Evolutionary conservation across 2,113 vertebrate genomes (phyloP).

Genomic region (Boulengeromyrus knoepffleri): DNA sequence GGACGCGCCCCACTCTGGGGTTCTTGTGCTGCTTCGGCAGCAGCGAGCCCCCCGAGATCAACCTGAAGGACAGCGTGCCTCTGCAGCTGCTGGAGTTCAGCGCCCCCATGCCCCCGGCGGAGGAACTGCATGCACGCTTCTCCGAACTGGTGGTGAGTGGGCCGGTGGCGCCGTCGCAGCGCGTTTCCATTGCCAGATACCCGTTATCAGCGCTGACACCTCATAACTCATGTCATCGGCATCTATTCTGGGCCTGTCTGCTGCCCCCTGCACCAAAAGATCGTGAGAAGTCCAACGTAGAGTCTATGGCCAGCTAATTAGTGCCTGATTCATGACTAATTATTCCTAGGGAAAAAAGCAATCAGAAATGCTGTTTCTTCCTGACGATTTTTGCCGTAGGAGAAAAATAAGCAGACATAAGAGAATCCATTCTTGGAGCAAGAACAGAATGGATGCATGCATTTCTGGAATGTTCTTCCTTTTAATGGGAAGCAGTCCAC

Average conservation of each 20-base stretch:
- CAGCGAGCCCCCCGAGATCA: conserved; percentile 85
- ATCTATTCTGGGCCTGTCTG: background rate
- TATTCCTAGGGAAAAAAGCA: background rate
- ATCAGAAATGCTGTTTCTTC: conserved; percentile 10
- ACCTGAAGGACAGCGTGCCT: conserved; percentile 86
- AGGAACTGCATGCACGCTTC: conserved; percentile 88
- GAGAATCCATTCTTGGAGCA: background rate
- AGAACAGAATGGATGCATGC: conserved; percentile 1
- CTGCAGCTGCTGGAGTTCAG: conserved; percentile 92
- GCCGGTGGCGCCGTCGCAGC: background rate
- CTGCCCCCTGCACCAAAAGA: background rate
- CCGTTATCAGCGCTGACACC: background rate
- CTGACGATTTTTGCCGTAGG: background rate
- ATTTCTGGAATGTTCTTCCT: conserved; percentile 22
- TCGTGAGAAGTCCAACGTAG: background rate
- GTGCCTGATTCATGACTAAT: background rate
- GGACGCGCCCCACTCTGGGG: conserved; percentile 83
- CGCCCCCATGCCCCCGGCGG: conserved; percentile 79
- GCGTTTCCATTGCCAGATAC: background rate
- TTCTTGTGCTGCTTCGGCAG: conserved; percentile 92
- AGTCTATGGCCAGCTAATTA: background rate
- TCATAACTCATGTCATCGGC: background rate
- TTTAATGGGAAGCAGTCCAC: conserved; percentile 19
- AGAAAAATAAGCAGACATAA: background rate
- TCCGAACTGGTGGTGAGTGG: conserved; percentile 92